Percentiles rank a stretch among this genome's conserved stretches.
phyloP scores from a whole-genome alignment of 2,113 vertebrate genomes.

The Gymnobelideus leadbeateri region DNA sequence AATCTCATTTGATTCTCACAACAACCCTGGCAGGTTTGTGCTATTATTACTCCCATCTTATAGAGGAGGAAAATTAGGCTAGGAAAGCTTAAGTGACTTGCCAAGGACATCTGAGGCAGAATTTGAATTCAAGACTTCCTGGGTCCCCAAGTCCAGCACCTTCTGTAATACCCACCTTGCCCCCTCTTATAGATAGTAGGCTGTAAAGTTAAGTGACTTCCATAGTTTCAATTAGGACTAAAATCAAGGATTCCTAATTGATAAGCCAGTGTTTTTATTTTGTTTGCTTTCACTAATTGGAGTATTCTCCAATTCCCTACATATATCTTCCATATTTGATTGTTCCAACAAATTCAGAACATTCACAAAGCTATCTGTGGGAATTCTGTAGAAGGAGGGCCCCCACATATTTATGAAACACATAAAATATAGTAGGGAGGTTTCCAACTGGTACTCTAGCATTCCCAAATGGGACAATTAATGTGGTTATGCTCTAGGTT shows the following conservation, averaged over 20 bases:
- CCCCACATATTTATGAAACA: background rate
- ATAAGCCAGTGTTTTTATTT: background rate
- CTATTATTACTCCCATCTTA: background rate
- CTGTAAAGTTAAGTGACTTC: background rate
- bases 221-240: background rate
- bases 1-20: background rate
- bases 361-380: background rate
- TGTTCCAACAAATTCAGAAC: background rate
- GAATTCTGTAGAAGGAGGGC: background rate
- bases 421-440: background rate
- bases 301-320: background rate
- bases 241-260: background rate
- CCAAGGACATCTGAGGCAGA: background rate
- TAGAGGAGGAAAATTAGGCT: background rate
- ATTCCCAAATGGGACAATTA: background rate
- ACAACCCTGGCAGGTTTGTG: background rate
- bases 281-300: background rate
- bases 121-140: background rate
- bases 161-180: background rate
- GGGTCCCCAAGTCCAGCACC: background rate
- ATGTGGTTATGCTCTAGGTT: background rate
- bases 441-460: background rate
- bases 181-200: background rate
- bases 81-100: background rate
- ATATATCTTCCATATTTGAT: background rate